These are phyloP conservation scores for Nixonia krombeini DNA, from an alignment of 1,140 invertebrate genomes.

Conservation along the genomic window DNA sequence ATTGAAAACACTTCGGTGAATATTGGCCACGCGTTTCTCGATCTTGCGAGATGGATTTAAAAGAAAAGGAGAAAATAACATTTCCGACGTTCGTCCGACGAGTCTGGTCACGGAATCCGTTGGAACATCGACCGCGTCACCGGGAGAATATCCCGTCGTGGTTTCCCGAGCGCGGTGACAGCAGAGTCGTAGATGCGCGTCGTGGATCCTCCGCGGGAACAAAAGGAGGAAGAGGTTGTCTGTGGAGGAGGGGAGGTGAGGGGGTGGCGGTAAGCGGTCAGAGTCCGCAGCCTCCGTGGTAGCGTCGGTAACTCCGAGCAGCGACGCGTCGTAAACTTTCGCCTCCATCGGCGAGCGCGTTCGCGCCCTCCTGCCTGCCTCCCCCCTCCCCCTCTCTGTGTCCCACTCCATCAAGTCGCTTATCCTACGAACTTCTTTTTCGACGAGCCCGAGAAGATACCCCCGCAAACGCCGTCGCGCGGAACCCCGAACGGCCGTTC, in stretches of 20 bases:
- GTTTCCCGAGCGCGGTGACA: constrained; percentile 23
- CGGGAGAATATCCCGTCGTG: no score
- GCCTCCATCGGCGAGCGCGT: constrained; percentile 63
- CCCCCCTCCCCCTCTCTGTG: constrained; percentile 18
- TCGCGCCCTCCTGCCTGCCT: constrained; percentile 53
- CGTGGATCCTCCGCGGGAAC: constrained; percentile 9
- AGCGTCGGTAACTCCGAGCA: constrained; percentile 64
- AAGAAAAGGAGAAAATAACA: no score
- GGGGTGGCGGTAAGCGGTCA: background rate
- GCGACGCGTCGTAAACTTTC: constrained; percentile 68
- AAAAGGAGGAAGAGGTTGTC: constrained; percentile 1
- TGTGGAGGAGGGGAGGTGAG: background rate
- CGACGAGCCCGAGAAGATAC: constrained; percentile 11
- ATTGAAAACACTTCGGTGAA: no score
- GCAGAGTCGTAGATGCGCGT: constrained; percentile 36
- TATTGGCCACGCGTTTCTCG: no score
- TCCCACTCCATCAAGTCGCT: no score
- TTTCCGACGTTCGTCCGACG: no score
- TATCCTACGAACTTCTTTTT: constrained; percentile 6
- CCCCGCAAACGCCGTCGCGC: constrained; percentile 44
- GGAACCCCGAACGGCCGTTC: no score
- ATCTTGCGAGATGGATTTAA: no score
- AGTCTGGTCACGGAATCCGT: no score
- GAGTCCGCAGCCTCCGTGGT: constrained; percentile 51
- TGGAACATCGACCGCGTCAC: no score